Conservation (phyloP, 2,113 vertebrate species). For the Thymallus thymallus region DNA sequence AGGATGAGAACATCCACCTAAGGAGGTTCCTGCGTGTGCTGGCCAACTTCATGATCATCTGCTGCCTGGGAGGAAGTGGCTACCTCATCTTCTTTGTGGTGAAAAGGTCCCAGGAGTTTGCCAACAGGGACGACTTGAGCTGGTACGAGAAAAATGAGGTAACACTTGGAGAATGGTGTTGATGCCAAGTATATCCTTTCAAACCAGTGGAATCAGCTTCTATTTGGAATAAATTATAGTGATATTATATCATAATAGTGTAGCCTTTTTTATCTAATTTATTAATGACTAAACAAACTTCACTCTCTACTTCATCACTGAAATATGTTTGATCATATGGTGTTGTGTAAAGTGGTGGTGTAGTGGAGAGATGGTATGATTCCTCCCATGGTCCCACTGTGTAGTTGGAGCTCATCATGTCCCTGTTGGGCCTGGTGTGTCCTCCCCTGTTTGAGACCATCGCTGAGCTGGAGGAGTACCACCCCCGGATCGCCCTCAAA, state of each 20-base stretch:
- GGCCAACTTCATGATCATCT: slow-evolving; percentile 90
- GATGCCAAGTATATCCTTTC: not conserved
- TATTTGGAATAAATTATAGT: too few species aligned
- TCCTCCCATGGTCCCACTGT: not conserved
- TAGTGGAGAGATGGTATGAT: slow-evolving; percentile 1
- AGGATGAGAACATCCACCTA: slow-evolving; percentile 95
- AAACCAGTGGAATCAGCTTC: too few species aligned
- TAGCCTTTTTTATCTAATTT: too few species aligned
- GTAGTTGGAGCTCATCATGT: slow-evolving; percentile 79
- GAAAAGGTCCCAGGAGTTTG: slow-evolving; percentile 93
- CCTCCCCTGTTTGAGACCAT: slow-evolving; percentile 97
- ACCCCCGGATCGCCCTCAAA: slow-evolving; percentile 92
- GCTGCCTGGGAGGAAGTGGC: slow-evolving; percentile 93
- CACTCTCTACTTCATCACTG: too few species aligned
- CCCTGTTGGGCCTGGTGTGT: slow-evolving; percentile 92
- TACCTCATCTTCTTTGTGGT: slow-evolving; percentile 99
- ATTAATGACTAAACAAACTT: too few species aligned
- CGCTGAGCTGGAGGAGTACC: slow-evolving; percentile 91
- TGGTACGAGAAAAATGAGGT: slow-evolving; percentile 99
- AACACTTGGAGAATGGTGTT: slow-evolving; percentile 34
- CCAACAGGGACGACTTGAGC: slow-evolving; percentile 83
- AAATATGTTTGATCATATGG: too few species aligned
- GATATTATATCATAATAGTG: too few species aligned
- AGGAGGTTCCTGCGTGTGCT: slow-evolving; percentile 90
- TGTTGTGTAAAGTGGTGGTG: not conserved